These are phyloP conservation scores for Tetramorium alpestre DNA, from an alignment of 1,140 invertebrate genomes.

Conservation along the genomic window DNA sequence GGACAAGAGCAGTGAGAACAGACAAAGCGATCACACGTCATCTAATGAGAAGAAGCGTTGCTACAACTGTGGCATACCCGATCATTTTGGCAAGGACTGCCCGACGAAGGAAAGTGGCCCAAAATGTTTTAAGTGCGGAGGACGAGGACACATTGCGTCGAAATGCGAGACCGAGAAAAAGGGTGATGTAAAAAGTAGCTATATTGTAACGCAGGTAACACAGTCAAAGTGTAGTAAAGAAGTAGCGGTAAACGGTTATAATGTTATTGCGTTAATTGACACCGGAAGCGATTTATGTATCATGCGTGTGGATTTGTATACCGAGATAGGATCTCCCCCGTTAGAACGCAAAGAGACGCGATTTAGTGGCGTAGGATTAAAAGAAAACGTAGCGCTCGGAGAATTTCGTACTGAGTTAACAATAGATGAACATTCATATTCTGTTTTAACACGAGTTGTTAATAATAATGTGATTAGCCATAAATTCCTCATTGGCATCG, in stretches of 20 bases:
- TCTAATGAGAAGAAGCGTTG: neutral
- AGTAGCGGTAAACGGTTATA: neutral
- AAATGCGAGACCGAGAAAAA: neutral
- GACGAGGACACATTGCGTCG: constrained; percentile 44
- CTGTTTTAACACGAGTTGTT: neutral
- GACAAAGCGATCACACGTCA: neutral
- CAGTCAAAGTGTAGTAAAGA: neutral
- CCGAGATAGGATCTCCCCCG: neutral
- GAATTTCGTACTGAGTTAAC: neutral
- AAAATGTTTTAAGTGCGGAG: constrained; percentile 59
- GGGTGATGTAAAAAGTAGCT: neutral
- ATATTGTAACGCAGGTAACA: neutral
- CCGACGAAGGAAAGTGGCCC: constrained; percentile 6
- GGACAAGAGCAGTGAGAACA: too few relatives aligned
- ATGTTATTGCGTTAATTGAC: neutral
- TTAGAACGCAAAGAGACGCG: neutral
- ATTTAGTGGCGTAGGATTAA: neutral
- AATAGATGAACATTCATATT: neutral
- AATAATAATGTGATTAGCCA: neutral
- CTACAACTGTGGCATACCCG: neutral
- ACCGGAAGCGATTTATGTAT: constrained; percentile 26
- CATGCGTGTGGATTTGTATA: constrained; percentile 2
- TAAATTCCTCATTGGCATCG: constrained; percentile 2
- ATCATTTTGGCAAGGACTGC: neutral
- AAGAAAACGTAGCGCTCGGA: neutral